These are phyloP conservation scores for Altica lythri DNA, from an alignment of 2,888 invertebrate genomes.

Conservation along the genomic window DNA sequence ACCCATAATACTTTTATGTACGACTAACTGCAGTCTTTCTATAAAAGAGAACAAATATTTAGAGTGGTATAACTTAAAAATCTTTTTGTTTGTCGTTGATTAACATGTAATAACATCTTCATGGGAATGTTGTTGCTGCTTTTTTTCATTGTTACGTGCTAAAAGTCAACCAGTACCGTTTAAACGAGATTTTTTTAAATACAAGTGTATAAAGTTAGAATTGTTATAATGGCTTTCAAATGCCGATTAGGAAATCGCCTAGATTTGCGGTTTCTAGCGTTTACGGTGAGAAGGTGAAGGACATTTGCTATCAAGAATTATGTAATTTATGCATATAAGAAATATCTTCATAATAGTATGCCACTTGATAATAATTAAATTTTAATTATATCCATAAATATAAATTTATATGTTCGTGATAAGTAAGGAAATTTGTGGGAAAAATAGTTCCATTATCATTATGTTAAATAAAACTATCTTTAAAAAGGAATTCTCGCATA, in stretches of 20 bases:
- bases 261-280: constrained; percentile 2
- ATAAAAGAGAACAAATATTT: constrained; percentile 21
- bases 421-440: too few species aligned
- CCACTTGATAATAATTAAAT: too few species aligned
- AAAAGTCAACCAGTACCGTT: constrained; percentile 18
- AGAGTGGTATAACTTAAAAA: constrained; percentile 27
- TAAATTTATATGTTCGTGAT: too few species aligned
- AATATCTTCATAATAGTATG: too few species aligned
- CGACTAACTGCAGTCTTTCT: constrained; percentile 16
- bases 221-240: constrained; percentile 19
- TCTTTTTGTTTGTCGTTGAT: constrained; percentile 33
- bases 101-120: constrained; percentile 33
- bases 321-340: too few species aligned
- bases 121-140: constrained; percentile 30
- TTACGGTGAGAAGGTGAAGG: constrained; percentile 8
- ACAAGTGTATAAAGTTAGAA: constrained; percentile 9
- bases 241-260: constrained; percentile 14
- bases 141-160: constrained; percentile 10
- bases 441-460: too few species aligned
- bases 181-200: constrained; percentile 16
- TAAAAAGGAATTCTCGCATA: too few species aligned
- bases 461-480: too few species aligned
- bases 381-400: too few species aligned
- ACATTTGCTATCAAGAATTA: too few species aligned
- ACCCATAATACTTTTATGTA: constrained; percentile 18